These are phyloP conservation scores for Torymus aiolomorphi DNA, from an alignment of 2,888 invertebrate species.

Conservation along the genomic window DNA sequence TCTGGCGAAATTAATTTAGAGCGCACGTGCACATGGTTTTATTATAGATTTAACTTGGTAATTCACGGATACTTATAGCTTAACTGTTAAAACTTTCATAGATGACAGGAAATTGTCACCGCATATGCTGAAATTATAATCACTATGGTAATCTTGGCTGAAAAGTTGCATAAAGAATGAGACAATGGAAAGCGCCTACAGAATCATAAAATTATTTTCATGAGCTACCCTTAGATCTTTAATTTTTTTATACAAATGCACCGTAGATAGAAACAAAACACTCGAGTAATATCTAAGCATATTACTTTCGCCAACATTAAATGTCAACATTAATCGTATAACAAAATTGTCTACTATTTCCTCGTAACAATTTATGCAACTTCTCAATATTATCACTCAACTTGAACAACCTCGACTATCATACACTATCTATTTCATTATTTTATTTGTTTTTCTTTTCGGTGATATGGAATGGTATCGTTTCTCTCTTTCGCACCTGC, in stretches of 20 bases:
- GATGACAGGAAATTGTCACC: slow-evolving; percentile 21
- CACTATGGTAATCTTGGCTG: neutral
- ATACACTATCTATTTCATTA: slow-evolving; percentile 42
- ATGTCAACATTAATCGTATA: no score
- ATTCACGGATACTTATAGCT: slow-evolving; percentile 17
- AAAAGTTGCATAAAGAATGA: slow-evolving; percentile 35
- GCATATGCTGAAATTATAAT: slow-evolving; percentile 3
- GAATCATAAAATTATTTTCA: no score
- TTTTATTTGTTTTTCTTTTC: neutral
- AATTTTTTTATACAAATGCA: no score
- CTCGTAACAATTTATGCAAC: slow-evolving; percentile 28
- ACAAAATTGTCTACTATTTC: neutral
- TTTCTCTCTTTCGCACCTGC: slow-evolving; percentile 8
- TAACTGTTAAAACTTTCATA: slow-evolving; percentile 24
- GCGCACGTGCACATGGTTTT: neutral
- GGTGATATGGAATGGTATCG: slow-evolving; percentile 45
- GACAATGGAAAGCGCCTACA: neutral
- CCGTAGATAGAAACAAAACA: neutral
- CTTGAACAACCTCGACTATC: slow-evolving; percentile 34
- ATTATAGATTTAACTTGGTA: neutral
- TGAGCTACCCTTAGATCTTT: no score
- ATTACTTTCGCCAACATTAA: no score
- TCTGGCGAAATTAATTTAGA: slow-evolving; percentile 20
- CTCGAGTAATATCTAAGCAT: neutral
- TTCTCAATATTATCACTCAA: slow-evolving; percentile 32